Percentiles rank a stretch among this genome's conserved stretches.
These are phyloP conservation scores for Pocillopora damicornis DNA, from an alignment of 64 coral and sea anemone genomes.

Conservation along the genomic window DNA sequence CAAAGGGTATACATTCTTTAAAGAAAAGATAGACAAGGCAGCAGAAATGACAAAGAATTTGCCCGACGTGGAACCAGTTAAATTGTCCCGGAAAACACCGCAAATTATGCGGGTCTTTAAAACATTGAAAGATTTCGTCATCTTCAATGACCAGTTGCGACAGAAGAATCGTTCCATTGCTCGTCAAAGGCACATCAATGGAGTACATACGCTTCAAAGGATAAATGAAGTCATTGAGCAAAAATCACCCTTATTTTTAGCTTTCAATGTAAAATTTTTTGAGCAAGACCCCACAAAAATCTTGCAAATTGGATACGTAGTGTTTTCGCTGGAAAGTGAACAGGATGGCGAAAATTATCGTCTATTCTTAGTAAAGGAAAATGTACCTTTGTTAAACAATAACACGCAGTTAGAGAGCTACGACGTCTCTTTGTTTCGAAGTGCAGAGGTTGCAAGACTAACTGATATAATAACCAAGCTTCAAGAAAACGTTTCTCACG, in stretches of 20 bases:
- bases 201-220: neutral
- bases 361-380: neutral
- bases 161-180: slow-evolving; percentile 7
- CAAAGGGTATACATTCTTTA: slow-evolving; percentile 18
- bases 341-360: neutral
- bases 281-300: neutral
- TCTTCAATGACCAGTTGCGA: neutral
- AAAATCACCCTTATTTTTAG: slow-evolving; percentile 26
- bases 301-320: neutral
- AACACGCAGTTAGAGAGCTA: neutral
- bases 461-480: neutral
- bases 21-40: slow-evolving; percentile 33
- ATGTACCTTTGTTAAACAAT: neutral
- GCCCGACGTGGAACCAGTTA: neutral
- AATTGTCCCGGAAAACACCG: slow-evolving; percentile 4
- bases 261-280: neutral
- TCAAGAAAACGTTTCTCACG: neutral
- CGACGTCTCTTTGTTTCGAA: neutral
- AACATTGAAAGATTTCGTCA: slow-evolving; percentile 4
- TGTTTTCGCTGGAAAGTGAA: slow-evolving; percentile 12
- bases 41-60: neutral
- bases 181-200: slow-evolving; percentile 29
- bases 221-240: neutral
- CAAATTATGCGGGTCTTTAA: slow-evolving; percentile 23
- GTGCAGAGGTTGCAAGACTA: neutral